Conservation (phyloP, 2,888 invertebrate species). For the Pandemis cinnamomeana region DNA sequence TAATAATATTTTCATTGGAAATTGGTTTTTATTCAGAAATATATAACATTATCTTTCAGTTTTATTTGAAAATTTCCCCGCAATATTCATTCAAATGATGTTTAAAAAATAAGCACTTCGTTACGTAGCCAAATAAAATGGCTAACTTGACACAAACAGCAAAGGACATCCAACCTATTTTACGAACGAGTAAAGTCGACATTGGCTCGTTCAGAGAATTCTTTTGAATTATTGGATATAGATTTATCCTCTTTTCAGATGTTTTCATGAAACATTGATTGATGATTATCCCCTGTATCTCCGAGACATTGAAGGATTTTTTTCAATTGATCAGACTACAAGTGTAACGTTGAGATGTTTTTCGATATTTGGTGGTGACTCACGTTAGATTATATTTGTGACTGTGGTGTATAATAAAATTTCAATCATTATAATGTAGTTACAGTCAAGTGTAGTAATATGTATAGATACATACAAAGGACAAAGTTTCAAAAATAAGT, state of each 20-base stretch:
- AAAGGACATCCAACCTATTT: slow-evolving; percentile 17
- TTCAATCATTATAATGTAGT: too few species aligned
- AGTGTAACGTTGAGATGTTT: background rate
- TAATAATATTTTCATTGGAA: too few species aligned
- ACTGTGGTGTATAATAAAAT: background rate
- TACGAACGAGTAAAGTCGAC: background rate
- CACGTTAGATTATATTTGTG: background rate
- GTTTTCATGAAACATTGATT: slow-evolving; percentile 37
- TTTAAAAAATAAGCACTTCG: background rate
- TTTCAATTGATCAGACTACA: slow-evolving; percentile 7
- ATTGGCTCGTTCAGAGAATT: background rate
- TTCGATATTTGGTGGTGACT: background rate
- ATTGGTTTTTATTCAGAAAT: background rate
- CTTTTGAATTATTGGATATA: slow-evolving; percentile 23
- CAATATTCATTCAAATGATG: too few species aligned
- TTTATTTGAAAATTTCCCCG: background rate
- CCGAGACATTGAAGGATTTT: slow-evolving; percentile 19
- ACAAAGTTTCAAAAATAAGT: too few species aligned
- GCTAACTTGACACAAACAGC: background rate
- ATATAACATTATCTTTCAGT: background rate
- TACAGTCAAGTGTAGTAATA: too few species aligned
- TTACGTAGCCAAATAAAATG: background rate
- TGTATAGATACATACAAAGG: too few species aligned
- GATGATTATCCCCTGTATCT: slow-evolving; percentile 32
- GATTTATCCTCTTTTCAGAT: slow-evolving; percentile 29